phyloP scores from a whole-genome alignment of 1,140 invertebrate species.

The Brachionus angularis region DNA sequence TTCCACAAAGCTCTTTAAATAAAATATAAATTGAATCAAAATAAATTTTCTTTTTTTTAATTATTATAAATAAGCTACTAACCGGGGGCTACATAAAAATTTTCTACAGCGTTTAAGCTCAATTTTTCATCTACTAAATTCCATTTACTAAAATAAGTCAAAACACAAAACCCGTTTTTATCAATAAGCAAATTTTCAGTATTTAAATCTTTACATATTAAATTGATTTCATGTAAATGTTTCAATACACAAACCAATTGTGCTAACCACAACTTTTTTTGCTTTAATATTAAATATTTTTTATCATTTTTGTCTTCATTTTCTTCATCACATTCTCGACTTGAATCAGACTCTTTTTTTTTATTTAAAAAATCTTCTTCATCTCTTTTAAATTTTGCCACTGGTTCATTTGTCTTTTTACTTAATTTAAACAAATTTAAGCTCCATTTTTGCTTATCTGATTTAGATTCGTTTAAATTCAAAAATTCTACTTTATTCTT shows the following conservation, averaged over 20 bases:
- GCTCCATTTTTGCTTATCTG: no score
- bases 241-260: slow-evolving; percentile 11
- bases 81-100: slow-evolving; percentile 10
- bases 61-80: not conserved
- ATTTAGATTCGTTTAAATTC: no score
- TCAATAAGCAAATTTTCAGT: not conserved
- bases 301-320: no score
- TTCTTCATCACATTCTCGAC: no score
- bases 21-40: not conserved
- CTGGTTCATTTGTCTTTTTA: no score
- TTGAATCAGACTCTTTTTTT: no score
- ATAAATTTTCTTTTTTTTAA: not conserved
- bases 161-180: not conserved
- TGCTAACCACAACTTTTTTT: slow-evolving; percentile 22
- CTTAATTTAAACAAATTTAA: no score
- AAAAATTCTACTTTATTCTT: no score
- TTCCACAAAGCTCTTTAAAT: not conserved
- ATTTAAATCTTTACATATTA: not conserved
- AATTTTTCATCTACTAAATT: slow-evolving; percentile 18
- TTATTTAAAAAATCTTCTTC: no score
- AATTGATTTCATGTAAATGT: slow-evolving; percentile 1
- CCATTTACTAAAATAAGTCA: slow-evolving; percentile 32
- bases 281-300: no score
- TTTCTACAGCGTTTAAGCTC: not conserved
- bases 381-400: no score